Conservation (phyloP, 2,113 vertebrate genomes). For the Perca flavescens region DNA sequence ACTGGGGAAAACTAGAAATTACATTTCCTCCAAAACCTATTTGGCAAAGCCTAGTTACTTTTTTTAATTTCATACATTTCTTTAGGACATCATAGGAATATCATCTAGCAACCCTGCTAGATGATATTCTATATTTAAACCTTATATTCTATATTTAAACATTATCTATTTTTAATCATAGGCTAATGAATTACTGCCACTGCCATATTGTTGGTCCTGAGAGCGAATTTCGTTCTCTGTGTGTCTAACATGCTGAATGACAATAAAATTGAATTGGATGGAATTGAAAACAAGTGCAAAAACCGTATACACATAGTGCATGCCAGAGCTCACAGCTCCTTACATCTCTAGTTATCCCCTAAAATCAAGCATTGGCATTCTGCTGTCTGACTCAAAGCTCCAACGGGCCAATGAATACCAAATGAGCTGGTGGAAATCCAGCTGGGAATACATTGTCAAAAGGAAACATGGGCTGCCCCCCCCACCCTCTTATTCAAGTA, state of each 20-base stretch:
- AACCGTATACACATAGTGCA: background rate
- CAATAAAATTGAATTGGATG: too few relatives aligned
- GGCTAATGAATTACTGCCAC: too few relatives aligned
- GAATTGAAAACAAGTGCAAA: background rate
- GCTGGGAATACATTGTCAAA: slow-evolving; percentile 53
- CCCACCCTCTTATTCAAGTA: slow-evolving; percentile 3
- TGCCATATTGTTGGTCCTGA: too few relatives aligned
- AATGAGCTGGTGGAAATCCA: slow-evolving; percentile 60
- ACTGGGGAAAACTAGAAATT: background rate
- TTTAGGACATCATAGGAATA: too few relatives aligned
- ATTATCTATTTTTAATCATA: too few relatives aligned
- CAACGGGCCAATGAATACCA: slow-evolving; percentile 50
- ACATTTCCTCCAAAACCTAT: background rate
- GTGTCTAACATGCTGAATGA: too few relatives aligned
- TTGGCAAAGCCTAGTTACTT: background rate
- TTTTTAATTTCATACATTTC: background rate
- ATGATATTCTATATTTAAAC: background rate
- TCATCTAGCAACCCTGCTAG: too few relatives aligned
- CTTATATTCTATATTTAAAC: too few relatives aligned
- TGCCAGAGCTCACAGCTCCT: slow-evolving; percentile 17
- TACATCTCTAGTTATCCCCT: slow-evolving; percentile 34
- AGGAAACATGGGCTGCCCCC: slow-evolving; percentile 24
- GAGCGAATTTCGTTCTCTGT: too few relatives aligned
- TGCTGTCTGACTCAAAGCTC: slow-evolving; percentile 51
- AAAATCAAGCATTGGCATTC: slow-evolving; percentile 54